Percentiles rank a stretch among this genome's conserved stretches.
phyloP scores from a whole-genome alignment of 2,113 vertebrate species.

The Micronycteris hirsuta region DNA sequence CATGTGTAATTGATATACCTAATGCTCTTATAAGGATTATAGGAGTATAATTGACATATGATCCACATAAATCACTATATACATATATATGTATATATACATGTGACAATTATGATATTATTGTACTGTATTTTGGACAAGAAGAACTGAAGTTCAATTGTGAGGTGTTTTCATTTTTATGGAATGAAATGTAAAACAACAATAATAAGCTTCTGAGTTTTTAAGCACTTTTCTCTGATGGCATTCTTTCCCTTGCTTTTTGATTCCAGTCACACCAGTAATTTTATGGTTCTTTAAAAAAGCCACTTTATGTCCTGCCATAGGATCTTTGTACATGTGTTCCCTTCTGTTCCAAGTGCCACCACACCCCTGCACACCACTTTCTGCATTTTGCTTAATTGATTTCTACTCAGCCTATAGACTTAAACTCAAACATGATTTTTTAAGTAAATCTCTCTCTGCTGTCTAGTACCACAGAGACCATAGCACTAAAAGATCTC shows the following conservation, averaged over 20 bases:
- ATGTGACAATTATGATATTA: neutral
- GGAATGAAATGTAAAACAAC: neutral
- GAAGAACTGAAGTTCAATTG: neutral
- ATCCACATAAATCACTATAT: neutral
- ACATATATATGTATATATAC: no score
- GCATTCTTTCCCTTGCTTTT: neutral
- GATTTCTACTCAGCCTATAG: neutral
- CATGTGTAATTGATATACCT: neutral
- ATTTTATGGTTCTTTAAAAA: neutral
- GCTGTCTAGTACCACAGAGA: no score
- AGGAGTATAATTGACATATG: neutral
- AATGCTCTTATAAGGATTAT: neutral
- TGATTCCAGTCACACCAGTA: neutral
- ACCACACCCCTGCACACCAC: neutral
- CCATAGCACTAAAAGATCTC: neutral
- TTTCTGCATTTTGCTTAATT: neutral
- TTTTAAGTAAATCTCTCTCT: neutral
- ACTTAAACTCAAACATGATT: neutral
- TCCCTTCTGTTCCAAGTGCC: neutral
- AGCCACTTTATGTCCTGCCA: neutral
- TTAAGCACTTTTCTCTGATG: neutral
- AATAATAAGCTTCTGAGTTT: neutral
- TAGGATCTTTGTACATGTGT: neutral
- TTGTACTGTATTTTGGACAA: neutral
- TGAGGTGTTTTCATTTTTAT: neutral